phyloP scores from a whole-genome alignment of 2,797 vertebrate species.

The Acanthiza pusilla region DNA sequence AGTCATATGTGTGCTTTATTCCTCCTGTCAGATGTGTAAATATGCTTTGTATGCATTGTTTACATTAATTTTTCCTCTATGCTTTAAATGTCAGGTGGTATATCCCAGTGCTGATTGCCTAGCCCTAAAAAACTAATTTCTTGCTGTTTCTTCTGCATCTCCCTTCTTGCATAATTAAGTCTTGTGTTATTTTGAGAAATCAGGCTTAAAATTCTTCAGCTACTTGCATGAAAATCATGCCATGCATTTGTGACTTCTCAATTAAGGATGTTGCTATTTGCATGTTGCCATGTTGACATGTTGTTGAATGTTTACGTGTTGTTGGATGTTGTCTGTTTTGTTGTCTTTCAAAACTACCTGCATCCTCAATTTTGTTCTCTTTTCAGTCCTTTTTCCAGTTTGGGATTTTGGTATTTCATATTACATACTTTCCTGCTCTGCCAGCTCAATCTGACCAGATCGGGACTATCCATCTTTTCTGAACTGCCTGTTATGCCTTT shows the following conservation, averaged over 20 bases:
- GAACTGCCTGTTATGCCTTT: background rate
- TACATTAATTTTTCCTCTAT: background rate
- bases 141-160: background rate
- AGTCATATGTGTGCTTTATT: background rate
- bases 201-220: background rate
- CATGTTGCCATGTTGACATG: background rate
- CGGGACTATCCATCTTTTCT: background rate
- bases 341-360: background rate
- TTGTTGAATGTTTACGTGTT: no score
- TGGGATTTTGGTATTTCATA: background rate
- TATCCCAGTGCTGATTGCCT: background rate
- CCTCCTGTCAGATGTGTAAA: background rate
- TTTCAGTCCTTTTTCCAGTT: background rate
- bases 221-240: background rate
- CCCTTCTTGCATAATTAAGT: background rate
- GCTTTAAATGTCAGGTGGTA: background rate
- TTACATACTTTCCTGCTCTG: background rate
- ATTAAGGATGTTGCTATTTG: background rate
- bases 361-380: background rate
- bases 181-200: background rate
- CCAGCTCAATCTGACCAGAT: background rate
- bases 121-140: background rate
- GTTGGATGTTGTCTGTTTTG: background rate
- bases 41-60: background rate
- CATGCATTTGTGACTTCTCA: background rate